Evolutionary conservation across 2,888 invertebrate genomes (phyloP).

Genomic region (Euzetes globulus): DNA sequence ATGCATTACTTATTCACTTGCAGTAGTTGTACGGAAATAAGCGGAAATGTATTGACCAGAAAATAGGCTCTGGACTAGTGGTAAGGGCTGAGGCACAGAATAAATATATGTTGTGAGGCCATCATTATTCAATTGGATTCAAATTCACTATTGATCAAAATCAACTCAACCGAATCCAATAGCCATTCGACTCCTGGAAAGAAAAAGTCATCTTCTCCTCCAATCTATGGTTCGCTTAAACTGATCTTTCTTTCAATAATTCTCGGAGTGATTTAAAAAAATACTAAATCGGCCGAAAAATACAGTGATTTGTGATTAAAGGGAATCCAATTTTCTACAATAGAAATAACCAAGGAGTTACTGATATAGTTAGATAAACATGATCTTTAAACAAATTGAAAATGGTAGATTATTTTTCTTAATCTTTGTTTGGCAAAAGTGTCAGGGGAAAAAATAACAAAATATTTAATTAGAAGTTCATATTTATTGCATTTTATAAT

Average conservation of each 20-base stretch:
- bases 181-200: background rate
- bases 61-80: background rate
- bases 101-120: background rate
- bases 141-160: background rate
- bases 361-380: no score
- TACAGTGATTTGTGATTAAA: no score
- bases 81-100: background rate
- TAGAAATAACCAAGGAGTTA: no score
- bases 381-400: no score
- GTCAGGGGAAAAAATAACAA: no score
- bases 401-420: no score
- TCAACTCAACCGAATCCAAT: background rate
- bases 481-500: no score
- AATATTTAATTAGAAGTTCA: no score
- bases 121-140: background rate
- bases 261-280: background rate
- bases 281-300: no score
- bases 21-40: background rate
- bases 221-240: background rate
- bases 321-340: no score
- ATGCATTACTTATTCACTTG: background rate
- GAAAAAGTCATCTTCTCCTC: background rate
- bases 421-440: no score
- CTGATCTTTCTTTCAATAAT: background rate
- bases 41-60: slow-evolving; percentile 4